Evolutionary conservation across 2,113 vertebrate species (phyloP).

Genomic region (Atlantisia rogersi): DNA sequence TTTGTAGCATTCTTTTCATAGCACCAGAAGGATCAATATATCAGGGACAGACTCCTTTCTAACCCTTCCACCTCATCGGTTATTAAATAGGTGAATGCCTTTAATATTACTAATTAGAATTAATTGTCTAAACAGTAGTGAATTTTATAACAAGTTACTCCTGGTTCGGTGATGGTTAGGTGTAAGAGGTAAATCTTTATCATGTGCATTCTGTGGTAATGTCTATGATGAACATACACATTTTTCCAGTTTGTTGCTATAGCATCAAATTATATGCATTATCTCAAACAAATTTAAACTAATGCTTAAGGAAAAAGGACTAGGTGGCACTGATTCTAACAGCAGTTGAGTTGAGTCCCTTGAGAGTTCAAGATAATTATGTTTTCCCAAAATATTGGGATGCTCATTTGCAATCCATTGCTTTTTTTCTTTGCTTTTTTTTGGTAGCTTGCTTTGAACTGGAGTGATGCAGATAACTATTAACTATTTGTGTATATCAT

Average conservation of each 20-base stretch:
- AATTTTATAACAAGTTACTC: slow-evolving; percentile 31
- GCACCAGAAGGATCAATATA: background rate
- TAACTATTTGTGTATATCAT: slow-evolving; percentile 2
- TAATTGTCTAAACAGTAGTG: slow-evolving; percentile 46
- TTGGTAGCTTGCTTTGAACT: slow-evolving; percentile 12
- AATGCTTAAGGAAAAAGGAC: background rate
- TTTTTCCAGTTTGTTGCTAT: background rate
- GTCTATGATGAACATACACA: background rate
- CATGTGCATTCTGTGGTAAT: background rate
- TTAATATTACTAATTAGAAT: slow-evolving; percentile 59
- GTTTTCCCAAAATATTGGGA: background rate
- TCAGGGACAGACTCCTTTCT: background rate
- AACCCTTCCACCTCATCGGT: slow-evolving; percentile 43
- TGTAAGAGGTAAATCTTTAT: background rate
- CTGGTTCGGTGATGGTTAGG: background rate
- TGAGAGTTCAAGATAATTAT: background rate
- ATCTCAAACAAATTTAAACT: background rate
- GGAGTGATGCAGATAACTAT: background rate
- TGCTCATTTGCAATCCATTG: background rate
- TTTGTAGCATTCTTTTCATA: slow-evolving; percentile 11
- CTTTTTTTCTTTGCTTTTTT: background rate
- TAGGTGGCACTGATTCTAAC: background rate
- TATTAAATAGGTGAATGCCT: slow-evolving; percentile 45
- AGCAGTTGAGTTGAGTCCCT: background rate
- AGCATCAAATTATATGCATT: background rate